phyloP scores from a whole-genome alignment of 2,113 vertebrate species.

The Delphinapterus leucas region DNA sequence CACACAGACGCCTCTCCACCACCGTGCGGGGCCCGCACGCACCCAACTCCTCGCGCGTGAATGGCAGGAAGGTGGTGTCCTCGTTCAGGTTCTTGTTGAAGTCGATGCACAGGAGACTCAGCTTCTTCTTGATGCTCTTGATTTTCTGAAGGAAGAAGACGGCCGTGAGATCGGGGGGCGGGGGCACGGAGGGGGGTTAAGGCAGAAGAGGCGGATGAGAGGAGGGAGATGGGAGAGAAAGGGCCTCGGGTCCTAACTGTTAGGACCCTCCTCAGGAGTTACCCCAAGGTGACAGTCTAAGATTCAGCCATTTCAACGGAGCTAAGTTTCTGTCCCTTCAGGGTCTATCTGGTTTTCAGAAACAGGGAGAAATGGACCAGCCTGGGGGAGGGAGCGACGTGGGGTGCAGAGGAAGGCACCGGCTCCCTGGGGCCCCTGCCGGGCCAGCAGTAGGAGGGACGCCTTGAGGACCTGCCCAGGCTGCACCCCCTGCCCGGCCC shows the following conservation, averaged over 20 bases:
- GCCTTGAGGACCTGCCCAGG: too few relatives aligned
- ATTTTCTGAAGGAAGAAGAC: conserved; percentile 86
- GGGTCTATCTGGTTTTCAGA: background rate
- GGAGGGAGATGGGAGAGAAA: too few relatives aligned
- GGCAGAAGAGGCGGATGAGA: too few relatives aligned
- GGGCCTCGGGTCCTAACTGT: too few relatives aligned
- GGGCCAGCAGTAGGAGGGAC: too few relatives aligned
- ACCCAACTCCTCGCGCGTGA: conserved; percentile 92
- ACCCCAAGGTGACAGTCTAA: rapidly evolving
- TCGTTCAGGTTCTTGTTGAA: conserved; percentile 98
- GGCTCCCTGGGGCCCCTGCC: background rate
- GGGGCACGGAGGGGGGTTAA: background rate
- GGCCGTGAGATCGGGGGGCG: background rate
- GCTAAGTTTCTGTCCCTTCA: background rate
- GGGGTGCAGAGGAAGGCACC: background rate
- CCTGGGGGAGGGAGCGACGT: background rate
- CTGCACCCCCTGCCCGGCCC: rapidly evolving
- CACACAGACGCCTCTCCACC: background rate
- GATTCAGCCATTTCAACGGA: background rate
- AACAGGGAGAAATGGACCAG: background rate
- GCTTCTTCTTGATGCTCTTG: conserved; percentile 94
- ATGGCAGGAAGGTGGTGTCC: conserved; percentile 91
- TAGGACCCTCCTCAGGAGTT: rapidly evolving
- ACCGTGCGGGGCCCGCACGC: background rate
- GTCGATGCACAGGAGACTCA: conserved; percentile 94